Evolutionary conservation across 2,888 invertebrate species (phyloP).

Genomic region (Flabesymbios commensalis): DNA sequence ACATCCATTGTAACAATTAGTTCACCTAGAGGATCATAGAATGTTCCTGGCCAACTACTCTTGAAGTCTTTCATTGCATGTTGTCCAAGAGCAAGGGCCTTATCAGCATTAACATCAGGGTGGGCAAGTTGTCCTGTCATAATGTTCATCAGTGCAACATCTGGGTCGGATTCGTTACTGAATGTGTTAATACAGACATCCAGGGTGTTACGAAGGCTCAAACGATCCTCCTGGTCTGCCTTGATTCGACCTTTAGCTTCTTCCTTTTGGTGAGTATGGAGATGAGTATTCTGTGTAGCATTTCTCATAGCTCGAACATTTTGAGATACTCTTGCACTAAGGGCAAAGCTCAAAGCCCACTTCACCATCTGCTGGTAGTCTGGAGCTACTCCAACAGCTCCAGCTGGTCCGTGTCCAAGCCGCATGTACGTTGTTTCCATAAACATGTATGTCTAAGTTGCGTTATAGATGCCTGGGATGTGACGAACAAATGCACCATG

Average conservation of each 20-base stretch:
- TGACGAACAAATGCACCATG: slow-evolving; percentile 3
- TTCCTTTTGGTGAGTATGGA: slow-evolving; percentile 4
- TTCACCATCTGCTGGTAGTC: slow-evolving; percentile 7
- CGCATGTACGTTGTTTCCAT: slow-evolving; percentile 14
- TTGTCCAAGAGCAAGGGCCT: slow-evolving; percentile 8
- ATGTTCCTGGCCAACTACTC: slow-evolving; percentile 6
- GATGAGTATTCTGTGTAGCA: not conserved
- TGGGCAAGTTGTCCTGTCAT: slow-evolving; percentile 12
- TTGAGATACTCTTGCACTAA: not conserved
- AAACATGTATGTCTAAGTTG: slow-evolving; percentile 15
- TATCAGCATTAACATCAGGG: slow-evolving; percentile 7
- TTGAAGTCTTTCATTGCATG: not conserved
- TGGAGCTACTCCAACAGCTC: not conserved
- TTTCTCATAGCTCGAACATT: not conserved
- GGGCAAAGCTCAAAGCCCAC: not conserved
- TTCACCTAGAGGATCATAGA: slow-evolving; percentile 3
- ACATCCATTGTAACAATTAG: slow-evolving; percentile 6
- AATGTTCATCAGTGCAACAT: slow-evolving; percentile 21
- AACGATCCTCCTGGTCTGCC: not conserved
- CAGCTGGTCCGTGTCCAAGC: slow-evolving; percentile 6
- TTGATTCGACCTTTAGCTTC: slow-evolving; percentile 4
- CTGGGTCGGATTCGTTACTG: slow-evolving; percentile 10
- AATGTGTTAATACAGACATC: slow-evolving; percentile 12
- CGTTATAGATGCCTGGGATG: slow-evolving; percentile 4
- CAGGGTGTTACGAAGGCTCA: slow-evolving; percentile 5